These are phyloP conservation scores for Calliphora vicina DNA, from an alignment of 1,140 invertebrate genomes.

Conservation along the genomic window DNA sequence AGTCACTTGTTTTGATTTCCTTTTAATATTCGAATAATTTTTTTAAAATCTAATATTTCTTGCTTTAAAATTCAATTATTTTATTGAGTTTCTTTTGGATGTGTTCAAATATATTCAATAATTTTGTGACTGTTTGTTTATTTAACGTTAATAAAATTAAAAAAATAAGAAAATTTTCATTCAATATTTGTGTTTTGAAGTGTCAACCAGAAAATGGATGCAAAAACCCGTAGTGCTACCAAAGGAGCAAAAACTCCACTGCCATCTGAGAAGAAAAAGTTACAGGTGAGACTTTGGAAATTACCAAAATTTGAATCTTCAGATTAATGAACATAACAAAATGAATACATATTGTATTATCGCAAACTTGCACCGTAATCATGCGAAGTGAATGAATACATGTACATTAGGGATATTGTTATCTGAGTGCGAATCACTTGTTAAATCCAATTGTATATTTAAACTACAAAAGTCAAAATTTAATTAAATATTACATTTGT, in stretches of 20 bases:
- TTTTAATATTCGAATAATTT: neutral
- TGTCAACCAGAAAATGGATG: neutral
- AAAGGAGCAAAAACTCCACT: neutral
- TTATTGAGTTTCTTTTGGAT: no score
- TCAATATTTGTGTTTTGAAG: neutral
- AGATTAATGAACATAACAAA: no score
- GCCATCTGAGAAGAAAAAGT: constrained; percentile 21
- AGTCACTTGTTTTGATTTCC: neutral
- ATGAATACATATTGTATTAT: no score
- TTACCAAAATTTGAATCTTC: no score
- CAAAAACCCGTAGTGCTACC: neutral
- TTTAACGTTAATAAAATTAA: neutral
- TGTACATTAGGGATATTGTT: no score
- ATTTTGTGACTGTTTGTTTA: neutral
- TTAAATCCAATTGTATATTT: no score
- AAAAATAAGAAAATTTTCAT: no score
- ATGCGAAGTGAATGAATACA: no score
- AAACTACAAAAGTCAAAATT: no score
- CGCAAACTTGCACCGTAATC: no score
- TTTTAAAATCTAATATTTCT: neutral
- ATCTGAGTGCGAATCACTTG: no score
- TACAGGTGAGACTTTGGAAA: neutral
- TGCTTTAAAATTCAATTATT: neutral
- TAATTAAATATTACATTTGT: no score
- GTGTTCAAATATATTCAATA: neutral